A percentile compares a stretch with the other conserved stretches of the same genome.
These are phyloP conservation scores for Drosophila histrio DNA, from an alignment of 2,888 invertebrate species.

Conservation along the genomic window DNA sequence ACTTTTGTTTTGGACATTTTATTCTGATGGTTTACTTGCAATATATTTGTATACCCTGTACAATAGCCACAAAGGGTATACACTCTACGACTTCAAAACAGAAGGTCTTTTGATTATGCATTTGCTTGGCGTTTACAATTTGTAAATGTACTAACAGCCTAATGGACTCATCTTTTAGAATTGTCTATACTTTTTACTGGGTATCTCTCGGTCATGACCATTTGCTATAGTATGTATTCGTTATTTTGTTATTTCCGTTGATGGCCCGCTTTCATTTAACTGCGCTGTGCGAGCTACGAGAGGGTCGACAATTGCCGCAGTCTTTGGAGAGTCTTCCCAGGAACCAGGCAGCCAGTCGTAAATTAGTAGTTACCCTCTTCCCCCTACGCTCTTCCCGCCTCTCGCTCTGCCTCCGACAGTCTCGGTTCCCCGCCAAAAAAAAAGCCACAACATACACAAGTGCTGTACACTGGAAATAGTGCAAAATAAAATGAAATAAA, in stretches of 20 bases:
- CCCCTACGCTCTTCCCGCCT: too few relatives aligned
- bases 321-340: conserved; percentile 68
- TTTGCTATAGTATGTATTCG: conserved; percentile 4
- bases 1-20: conserved; percentile 38
- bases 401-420: background rate
- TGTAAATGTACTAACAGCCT: too few relatives aligned
- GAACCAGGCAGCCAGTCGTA: conserved; percentile 56
- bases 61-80: conserved; percentile 1
- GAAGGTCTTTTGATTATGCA: too few relatives aligned
- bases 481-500: conserved; percentile 1
- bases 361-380: conserved; percentile 57
- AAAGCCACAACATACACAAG: background rate
- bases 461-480: conserved; percentile 15
- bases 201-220: conserved; percentile 10
- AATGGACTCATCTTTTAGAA: too few relatives aligned
- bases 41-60: conserved; percentile 44
- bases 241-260: conserved; percentile 45
- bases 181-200: background rate
- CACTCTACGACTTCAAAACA: background rate
- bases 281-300: conserved; percentile 40
- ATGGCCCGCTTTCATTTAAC: conserved; percentile 61
- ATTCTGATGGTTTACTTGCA: conserved; percentile 68
- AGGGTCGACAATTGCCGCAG: conserved; percentile 65
- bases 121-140: too few relatives aligned
- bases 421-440: background rate